Conservation (phyloP, 2,888 invertebrate species). For the Seladonia tumulorum region DNA sequence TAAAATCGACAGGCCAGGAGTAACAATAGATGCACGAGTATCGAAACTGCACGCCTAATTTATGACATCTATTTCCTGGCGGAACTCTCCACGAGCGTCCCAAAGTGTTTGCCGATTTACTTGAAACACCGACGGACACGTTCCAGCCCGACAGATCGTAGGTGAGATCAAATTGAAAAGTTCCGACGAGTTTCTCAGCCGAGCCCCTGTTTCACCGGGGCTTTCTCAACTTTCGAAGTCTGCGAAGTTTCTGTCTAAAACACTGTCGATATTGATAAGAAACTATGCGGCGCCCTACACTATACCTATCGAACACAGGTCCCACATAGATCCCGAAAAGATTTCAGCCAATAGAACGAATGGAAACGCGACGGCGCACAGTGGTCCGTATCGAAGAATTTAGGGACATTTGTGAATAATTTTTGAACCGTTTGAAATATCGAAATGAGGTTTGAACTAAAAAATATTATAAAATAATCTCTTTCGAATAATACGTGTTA, state of each 20-base stretch:
- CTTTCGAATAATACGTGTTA: too few species aligned
- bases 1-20: too few species aligned
- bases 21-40: neutral
- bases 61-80: constrained; percentile 14
- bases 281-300: constrained; percentile 12
- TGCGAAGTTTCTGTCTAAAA: constrained; percentile 45
- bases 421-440: too few species aligned
- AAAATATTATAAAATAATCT: too few species aligned
- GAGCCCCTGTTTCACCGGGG: constrained; percentile 24
- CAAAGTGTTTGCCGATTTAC: constrained; percentile 23
- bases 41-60: neutral
- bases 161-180: constrained; percentile 64
- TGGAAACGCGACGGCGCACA: neutral
- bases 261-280: constrained; percentile 43
- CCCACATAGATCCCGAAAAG: neutral
- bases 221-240: constrained; percentile 46
- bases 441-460: too few species aligned
- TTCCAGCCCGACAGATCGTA: constrained; percentile 16
- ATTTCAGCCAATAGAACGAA: neutral
- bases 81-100: neutral
- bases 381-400: too few species aligned
- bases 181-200: constrained; percentile 28
- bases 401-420: too few species aligned
- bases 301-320: constrained; percentile 8
- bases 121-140: constrained; percentile 15